Evolutionary conservation across 2,113 vertebrate genomes (phyloP).

Genomic region (Nothocercus nigrocapillus): DNA sequence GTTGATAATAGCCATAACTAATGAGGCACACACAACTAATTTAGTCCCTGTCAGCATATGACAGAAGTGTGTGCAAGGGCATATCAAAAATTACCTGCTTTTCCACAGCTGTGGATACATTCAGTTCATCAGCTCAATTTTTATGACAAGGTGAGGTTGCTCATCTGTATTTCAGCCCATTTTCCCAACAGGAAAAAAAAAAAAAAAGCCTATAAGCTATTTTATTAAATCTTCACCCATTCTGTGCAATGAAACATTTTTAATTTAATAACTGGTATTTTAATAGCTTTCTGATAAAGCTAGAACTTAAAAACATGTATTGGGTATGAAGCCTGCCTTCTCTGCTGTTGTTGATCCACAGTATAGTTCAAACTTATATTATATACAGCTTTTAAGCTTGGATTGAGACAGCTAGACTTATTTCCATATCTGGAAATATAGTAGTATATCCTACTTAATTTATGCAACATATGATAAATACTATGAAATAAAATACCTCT

Average conservation of each 20-base stretch:
- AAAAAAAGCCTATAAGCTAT: background rate
- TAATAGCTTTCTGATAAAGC: background rate
- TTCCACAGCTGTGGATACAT: rapidly evolving
- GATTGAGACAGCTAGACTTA: background rate
- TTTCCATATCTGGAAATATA: background rate
- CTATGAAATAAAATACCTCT: background rate
- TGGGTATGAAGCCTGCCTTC: background rate
- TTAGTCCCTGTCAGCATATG: rapidly evolving
- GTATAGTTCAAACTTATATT: background rate
- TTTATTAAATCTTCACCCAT: background rate
- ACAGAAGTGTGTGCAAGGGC: rapidly evolving
- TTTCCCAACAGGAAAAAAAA: no score
- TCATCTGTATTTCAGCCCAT: rapidly evolving
- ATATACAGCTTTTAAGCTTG: background rate
- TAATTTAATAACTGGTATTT: background rate
- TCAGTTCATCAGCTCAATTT: background rate
- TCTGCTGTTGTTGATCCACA: background rate
- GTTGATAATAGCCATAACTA: rapidly evolving
- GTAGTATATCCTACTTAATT: background rate
- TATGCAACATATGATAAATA: background rate
- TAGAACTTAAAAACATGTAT: background rate
- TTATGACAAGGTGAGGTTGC: background rate
- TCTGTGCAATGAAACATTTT: background rate
- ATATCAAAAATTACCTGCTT: background rate
- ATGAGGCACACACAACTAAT: background rate